phyloP scores from a whole-genome alignment of 2,113 vertebrate genomes.

The Tauraco erythrolophus region DNA sequence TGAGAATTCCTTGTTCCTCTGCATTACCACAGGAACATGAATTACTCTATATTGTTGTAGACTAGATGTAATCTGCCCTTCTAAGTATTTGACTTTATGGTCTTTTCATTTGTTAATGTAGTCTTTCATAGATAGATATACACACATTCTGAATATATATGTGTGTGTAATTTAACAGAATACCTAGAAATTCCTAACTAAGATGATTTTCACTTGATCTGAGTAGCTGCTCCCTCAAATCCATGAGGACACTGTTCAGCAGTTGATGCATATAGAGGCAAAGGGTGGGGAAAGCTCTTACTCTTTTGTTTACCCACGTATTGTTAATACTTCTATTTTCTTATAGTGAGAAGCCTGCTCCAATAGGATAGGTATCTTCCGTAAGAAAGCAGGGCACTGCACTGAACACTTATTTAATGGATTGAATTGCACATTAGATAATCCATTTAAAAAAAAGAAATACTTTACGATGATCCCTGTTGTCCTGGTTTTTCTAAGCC shows the following conservation, averaged over 20 bases:
- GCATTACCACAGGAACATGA: background rate
- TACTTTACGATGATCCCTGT: background rate
- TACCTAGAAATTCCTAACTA: background rate
- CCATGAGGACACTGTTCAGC: background rate
- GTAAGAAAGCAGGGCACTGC: background rate
- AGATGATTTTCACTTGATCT: background rate
- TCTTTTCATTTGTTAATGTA: background rate
- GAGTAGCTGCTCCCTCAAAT: background rate
- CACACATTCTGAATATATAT: rapidly evolving
- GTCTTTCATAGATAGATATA: background rate
- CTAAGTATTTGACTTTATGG: background rate
- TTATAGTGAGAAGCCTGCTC: background rate
- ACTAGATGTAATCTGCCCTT: background rate
- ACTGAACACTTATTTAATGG: background rate
- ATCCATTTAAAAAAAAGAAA: background rate
- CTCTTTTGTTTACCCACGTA: rapidly evolving
- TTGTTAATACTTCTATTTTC: background rate
- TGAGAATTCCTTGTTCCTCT: background rate
- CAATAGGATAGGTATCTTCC: background rate
- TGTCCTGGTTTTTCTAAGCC: background rate
- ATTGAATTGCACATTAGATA: background rate
- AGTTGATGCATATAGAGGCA: background rate
- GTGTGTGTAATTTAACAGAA: background rate
- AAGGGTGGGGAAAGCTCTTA: rapidly evolving
- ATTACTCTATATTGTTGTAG: background rate